A percentile compares a stretch with the other conserved stretches of the same genome.
Conservation (phyloP, 2,888 invertebrate genomes). For the Luperina nickerlii region DNA sequence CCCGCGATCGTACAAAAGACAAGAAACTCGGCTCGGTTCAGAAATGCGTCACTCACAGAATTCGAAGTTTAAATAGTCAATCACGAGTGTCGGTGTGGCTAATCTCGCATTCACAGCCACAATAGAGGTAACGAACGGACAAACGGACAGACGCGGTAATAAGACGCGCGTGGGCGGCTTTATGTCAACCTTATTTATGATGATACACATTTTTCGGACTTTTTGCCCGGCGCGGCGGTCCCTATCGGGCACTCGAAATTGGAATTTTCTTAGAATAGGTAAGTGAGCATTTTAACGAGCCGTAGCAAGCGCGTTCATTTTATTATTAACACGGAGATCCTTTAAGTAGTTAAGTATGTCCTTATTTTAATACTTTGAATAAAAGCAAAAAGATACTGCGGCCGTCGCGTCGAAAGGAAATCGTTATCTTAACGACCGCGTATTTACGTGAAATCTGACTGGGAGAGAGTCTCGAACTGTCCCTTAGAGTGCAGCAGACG, state of each 20-base stretch:
- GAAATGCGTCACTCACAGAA: conserved; percentile 83
- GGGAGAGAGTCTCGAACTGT: conserved; percentile 83
- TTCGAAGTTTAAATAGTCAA: conserved; percentile 89
- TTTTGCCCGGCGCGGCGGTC: conserved; percentile 74
- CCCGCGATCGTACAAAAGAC: conserved; percentile 66
- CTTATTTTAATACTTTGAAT: conserved; percentile 82
- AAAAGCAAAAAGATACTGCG: conserved; percentile 82
- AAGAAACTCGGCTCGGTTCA: conserved; percentile 70
- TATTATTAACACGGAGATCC: conserved; percentile 81
- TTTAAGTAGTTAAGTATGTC: conserved; percentile 78
- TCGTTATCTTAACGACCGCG: conserved; percentile 88
- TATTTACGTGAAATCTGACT: conserved; percentile 89
- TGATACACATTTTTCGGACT: conserved; percentile 81
- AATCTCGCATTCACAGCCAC: conserved; percentile 88
- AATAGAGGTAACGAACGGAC: conserved; percentile 90
- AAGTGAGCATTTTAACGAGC: conserved; percentile 56
- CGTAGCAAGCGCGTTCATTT: conserved; percentile 67
- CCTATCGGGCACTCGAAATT: conserved; percentile 62
- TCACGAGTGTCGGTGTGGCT: conserved; percentile 88
- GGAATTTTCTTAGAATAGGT: conserved; percentile 59
- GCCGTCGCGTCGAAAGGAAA: conserved; percentile 86
- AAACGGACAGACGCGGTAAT: conserved; percentile 88
- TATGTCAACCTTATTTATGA: conserved; percentile 90
- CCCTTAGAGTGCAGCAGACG: conserved; percentile 83
- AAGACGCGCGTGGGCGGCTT: conserved; percentile 89